Percentiles rank a stretch among this genome's conserved stretches.
Conservation (phyloP, 2,888 invertebrate species). For the Perizoma flavofasciatum region DNA sequence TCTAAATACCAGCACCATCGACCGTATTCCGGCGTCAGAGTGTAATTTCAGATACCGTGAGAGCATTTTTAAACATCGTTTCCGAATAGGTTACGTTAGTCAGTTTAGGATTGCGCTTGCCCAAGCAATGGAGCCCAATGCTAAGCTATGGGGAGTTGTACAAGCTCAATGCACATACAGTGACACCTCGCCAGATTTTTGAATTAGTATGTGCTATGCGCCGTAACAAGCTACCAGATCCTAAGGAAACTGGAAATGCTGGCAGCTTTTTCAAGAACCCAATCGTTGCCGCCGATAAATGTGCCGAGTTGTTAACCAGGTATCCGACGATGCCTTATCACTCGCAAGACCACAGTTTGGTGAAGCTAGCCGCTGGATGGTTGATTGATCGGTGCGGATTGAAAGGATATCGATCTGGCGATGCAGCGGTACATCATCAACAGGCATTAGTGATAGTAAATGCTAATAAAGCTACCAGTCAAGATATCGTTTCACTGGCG, state of each 20-base stretch:
- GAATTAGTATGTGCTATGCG: conserved; percentile 25
- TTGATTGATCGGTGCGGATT: conserved; percentile 30
- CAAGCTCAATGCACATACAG: conserved; percentile 13
- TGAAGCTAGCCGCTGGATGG: conserved; percentile 35
- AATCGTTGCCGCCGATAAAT: conserved; percentile 15
- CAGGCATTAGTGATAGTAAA: conserved; percentile 35
- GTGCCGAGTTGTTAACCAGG: conserved; percentile 10
- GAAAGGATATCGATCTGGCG: conserved; percentile 29
- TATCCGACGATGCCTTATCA: conserved; percentile 23
- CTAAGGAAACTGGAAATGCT: conserved; percentile 28
- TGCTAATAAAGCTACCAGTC: conserved; percentile 24
- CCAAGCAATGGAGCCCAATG: conserved; percentile 16
- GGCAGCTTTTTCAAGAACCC: conserved; percentile 37
- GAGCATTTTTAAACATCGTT: conserved; percentile 30
- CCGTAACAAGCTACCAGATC: conserved; percentile 30
- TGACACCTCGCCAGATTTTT: conserved; percentile 17
- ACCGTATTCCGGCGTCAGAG: conserved; percentile 10
- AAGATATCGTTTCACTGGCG: conserved; percentile 25
- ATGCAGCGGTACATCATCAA: conserved; percentile 27
- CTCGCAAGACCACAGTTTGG: conserved; percentile 13
- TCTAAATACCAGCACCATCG: conserved; percentile 3
- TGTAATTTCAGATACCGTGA: conserved; percentile 32
- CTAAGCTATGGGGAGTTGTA: conserved; percentile 19
- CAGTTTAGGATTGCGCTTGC: conserved; percentile 21
- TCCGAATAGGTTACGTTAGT: conserved; percentile 17